These are phyloP conservation scores for Ellobius talpinus DNA, from an alignment of 2,113 vertebrate species.

Conservation along the genomic window DNA sequence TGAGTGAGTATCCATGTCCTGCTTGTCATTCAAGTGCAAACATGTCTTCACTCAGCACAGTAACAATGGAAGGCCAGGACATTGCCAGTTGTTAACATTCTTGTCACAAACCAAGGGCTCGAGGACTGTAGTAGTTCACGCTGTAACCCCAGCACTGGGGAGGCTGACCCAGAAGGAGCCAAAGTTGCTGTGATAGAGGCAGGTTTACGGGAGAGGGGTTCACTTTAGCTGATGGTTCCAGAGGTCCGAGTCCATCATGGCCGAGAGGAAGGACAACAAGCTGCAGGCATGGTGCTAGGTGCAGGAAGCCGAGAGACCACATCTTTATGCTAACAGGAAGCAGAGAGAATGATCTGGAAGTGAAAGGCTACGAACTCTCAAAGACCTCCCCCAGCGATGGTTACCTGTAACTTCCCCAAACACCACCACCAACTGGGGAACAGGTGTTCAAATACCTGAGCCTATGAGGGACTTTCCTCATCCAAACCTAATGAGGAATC, in stretches of 20 bases:
- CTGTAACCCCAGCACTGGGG: not conserved
- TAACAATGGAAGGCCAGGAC: fast-evolving
- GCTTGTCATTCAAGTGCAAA: not conserved
- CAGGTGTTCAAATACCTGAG: not conserved
- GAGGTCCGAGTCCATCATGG: not conserved
- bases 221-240: not conserved
- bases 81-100: fast-evolving
- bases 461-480: not conserved
- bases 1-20: slow-evolving; percentile 85
- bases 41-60: not conserved
- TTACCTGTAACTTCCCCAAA: not conserved
- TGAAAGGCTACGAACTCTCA: not conserved
- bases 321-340: not conserved
- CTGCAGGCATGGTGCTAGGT: not conserved
- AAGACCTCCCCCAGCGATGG: not conserved
- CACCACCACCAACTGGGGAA: not conserved
- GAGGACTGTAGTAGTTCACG: not conserved
- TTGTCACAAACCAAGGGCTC: not conserved
- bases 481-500: not conserved
- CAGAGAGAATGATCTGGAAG: not conserved
- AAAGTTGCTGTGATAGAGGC: not conserved
- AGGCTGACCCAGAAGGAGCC: not conserved
- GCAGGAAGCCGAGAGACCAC: not conserved
- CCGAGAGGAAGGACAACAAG: not conserved
- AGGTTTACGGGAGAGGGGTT: not conserved